Conservation (phyloP, 2,888 invertebrate genomes). For the Microctonus hyperodae region DNA sequence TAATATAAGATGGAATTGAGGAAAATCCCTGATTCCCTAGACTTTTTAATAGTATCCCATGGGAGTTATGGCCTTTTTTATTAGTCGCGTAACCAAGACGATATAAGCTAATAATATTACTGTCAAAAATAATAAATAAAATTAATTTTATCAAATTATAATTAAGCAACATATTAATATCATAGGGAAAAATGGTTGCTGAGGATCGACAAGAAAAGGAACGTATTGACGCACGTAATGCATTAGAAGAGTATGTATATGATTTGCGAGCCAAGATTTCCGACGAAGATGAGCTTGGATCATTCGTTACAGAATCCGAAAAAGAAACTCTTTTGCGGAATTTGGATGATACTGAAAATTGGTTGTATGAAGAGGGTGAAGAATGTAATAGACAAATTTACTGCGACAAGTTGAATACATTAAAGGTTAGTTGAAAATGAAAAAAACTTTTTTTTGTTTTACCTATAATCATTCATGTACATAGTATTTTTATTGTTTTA, state of each 20-base stretch:
- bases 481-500: constrained; percentile 37
- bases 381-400: constrained; percentile 84
- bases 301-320: constrained; percentile 78
- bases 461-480: not conserved
- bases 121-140: too few species aligned
- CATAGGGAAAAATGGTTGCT: constrained; percentile 78
- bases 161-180: too few species aligned
- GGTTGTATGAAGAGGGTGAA: constrained; percentile 98
- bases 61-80: too few species aligned
- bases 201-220: constrained; percentile 94
- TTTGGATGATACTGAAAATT: constrained; percentile 89
- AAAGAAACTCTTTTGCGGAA: constrained; percentile 70
- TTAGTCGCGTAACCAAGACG: too few species aligned
- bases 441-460: not conserved
- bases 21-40: too few species aligned
- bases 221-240: constrained; percentile 93
- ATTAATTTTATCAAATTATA: too few species aligned
- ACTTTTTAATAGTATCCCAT: too few species aligned
- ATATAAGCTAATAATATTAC: too few species aligned
- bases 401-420: constrained; percentile 50
- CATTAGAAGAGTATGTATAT: constrained; percentile 98
- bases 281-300: constrained; percentile 77
- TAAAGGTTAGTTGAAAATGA: constrained; percentile 47
- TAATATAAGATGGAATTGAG: too few species aligned
- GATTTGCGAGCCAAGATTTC: constrained; percentile 90